phyloP scores from a whole-genome alignment of 2,113 vertebrate species.

The Craseonycteris thonglongyai region DNA sequence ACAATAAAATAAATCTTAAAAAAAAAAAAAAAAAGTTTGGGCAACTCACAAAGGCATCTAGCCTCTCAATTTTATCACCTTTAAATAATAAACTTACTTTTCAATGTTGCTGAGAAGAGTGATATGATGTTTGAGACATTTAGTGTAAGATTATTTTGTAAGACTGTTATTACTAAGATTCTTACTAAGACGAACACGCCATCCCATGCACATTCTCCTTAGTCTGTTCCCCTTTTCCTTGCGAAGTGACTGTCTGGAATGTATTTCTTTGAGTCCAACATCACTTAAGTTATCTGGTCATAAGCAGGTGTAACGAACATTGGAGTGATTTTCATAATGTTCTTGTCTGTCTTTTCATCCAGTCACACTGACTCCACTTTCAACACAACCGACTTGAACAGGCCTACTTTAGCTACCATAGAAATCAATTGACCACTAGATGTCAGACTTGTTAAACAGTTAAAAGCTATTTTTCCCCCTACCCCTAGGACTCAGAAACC shows the following conservation, averaged over 20 bases:
- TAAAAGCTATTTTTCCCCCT: not conserved
- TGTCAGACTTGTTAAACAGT: constrained; percentile 49
- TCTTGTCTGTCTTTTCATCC: not conserved
- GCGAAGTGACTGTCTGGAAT: not conserved
- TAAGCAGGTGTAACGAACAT: not conserved
- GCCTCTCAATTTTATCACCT: not conserved
- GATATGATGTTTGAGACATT: not conserved
- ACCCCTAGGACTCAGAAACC: not conserved
- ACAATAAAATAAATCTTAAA: no score
- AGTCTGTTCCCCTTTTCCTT: not conserved
- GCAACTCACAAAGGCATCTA: not conserved
- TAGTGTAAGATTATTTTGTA: not conserved
- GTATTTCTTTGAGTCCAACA: not conserved
- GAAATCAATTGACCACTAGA: constrained; percentile 45
- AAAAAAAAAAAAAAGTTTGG: no score
- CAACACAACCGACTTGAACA: accelerated
- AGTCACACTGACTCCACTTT: not conserved
- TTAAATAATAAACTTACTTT: not conserved
- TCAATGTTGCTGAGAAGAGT: not conserved
- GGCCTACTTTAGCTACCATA: not conserved
- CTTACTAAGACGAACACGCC: not conserved
- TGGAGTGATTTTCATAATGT: not conserved
- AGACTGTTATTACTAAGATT: not conserved
- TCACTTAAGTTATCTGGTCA: no score
- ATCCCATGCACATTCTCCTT: accelerated